Evolutionary conservation across 2,797 vertebrate species (phyloP).

Genomic region (Lemur catta): DNA sequence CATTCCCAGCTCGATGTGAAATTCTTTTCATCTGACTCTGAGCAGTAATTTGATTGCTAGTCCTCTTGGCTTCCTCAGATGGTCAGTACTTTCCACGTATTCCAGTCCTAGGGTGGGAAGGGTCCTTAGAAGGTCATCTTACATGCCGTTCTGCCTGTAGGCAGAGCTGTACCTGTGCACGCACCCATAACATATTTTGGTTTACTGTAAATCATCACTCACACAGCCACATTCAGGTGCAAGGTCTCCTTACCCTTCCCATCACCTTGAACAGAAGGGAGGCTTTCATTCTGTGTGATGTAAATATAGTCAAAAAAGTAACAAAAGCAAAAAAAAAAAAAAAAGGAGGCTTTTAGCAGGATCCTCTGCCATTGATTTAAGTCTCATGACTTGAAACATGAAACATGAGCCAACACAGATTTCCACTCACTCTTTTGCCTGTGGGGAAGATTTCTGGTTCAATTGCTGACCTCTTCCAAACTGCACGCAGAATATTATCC

Average conservation of each 20-base stretch:
- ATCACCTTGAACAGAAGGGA: slow-evolving; percentile 5
- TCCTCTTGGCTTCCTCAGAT: slow-evolving; percentile 32
- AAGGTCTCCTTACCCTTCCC: background rate
- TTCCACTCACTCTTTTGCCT: background rate
- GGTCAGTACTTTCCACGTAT: background rate
- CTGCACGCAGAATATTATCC: background rate
- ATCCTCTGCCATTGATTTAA: background rate
- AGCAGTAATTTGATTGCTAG: slow-evolving; percentile 55
- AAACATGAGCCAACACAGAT: background rate
- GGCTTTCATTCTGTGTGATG: background rate
- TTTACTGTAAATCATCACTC: background rate
- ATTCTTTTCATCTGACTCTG: slow-evolving; percentile 53
- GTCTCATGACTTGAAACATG: background rate
- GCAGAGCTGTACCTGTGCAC: background rate
- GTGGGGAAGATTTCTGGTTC: background rate
- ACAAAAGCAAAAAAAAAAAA: background rate
- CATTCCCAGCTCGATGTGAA: background rate
- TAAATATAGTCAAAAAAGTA: background rate
- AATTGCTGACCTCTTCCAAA: background rate
- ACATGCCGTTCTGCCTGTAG: background rate
- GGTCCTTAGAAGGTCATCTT: background rate
- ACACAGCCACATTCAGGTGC: background rate
- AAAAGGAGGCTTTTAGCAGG: background rate
- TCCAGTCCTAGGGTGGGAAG: background rate
- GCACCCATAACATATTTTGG: background rate